Evolutionary conservation across 2,797 vertebrate species (phyloP), one percentile per base, ranked within the genome.

Genomic region (Sitta carolinensis): DNA sequence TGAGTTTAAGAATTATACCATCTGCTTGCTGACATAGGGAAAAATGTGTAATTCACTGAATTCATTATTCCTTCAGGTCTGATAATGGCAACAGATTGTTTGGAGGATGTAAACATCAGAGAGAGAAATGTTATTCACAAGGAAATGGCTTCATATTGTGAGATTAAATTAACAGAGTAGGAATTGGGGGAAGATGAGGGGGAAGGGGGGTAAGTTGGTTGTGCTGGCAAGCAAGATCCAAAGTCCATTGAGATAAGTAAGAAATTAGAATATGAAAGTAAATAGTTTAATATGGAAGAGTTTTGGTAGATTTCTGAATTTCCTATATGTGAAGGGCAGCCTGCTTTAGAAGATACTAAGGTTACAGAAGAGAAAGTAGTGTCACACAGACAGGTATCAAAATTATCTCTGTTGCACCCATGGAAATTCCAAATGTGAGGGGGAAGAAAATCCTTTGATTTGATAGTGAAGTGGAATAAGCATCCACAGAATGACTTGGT

Each of bases 11-110:
- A 95, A 93, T 95, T 95, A 89, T 95, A 69, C 93, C 96, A 97
- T 95, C 95, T 97, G 95, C 84, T 96, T 96, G 94, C 94, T 95
- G 95, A 96, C 93, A 93, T 42, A 89, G 68, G 84, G 48, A 96
- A 95, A 95, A 95, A 94, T 55, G 61, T 89, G 43, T 93, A 94
- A 96, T 91, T 94, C 89, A 68, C 82, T 78, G 94, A 89, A 92
- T 94, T 95, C 87, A 88, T 96, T 96, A 94, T 94, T 96, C 59
- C 85, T 95, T 96, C 91, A 94, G 83, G 93, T 95, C 85, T 86
- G 79, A 90, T 91, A 94, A 83, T 55, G 87, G 89, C 81, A 95
- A 90, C 88, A 92, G 90, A 96, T 89, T 93, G 78, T 96, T 95
- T 89, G 55, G 73, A 86, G 66, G 64, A 92, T 91, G 84, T 86